Conservation (phyloP, 2,888 invertebrate species). For the Orchesella flavescens region DNA sequence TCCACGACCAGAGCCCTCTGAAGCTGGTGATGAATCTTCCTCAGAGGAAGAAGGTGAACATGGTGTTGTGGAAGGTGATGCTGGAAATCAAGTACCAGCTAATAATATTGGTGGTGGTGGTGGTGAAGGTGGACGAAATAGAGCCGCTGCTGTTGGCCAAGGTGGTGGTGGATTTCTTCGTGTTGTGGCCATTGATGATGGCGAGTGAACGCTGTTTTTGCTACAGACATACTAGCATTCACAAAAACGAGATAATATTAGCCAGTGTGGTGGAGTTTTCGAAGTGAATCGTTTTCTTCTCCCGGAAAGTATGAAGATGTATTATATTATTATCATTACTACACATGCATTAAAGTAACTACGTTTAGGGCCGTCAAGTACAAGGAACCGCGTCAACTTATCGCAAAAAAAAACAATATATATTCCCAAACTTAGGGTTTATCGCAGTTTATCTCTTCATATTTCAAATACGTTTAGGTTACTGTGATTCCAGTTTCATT, state of each 20-base stretch:
- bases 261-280: conserved; percentile 16
- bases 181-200: conserved; percentile 70
- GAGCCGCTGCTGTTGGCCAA: conserved; percentile 59
- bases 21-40: conserved; percentile 57
- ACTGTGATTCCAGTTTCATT: conserved; percentile 51
- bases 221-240: conserved; percentile 21
- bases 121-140: conserved; percentile 64
- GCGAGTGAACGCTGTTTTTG: conserved; percentile 50
- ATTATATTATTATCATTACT: conserved; percentile 50
- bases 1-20: conserved; percentile 66
- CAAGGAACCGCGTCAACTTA: conserved; percentile 50
- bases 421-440: conserved; percentile 12
- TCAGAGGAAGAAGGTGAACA: conserved; percentile 57
- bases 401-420: conserved; percentile 21
- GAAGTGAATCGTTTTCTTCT: conserved; percentile 59
- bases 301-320: conserved; percentile 55
- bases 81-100: conserved; percentile 59
- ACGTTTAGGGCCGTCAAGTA: conserved; percentile 59
- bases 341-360: conserved; percentile 16
- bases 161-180: conserved; percentile 69
- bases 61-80: conserved; percentile 52
- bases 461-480: conserved; percentile 16
- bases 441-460: not conserved
- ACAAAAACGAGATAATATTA: conserved; percentile 26
- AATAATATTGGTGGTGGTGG: conserved; percentile 62